Evolutionary conservation across 2,888 invertebrate genomes (phyloP).

Genomic region (Argynnis bischoffii): DNA sequence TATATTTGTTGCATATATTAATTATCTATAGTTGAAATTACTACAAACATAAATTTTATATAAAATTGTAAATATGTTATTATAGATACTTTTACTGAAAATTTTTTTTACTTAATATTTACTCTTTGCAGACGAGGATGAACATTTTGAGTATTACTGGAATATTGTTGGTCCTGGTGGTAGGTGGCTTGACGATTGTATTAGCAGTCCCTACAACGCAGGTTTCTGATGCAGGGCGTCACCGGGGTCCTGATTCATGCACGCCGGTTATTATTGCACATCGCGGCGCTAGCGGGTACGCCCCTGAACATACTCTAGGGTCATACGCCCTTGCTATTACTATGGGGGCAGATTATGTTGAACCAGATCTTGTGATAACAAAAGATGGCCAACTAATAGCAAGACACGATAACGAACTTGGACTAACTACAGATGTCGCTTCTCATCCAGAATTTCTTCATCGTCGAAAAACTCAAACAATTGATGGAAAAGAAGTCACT

Average conservation of each 20-base stretch:
- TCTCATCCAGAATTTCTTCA: conserved; percentile 61
- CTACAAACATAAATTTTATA: too few relatives aligned
- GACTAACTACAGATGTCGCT: conserved; percentile 64
- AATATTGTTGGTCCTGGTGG: conserved; percentile 29
- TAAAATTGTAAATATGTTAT: too few relatives aligned
- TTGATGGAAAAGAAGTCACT: conserved; percentile 57
- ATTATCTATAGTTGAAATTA: too few relatives aligned
- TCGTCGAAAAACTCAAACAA: conserved; percentile 59
- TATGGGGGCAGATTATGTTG: conserved; percentile 73
- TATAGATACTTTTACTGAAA: not conserved
- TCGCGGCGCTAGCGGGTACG: conserved; percentile 72
- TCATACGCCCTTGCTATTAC: conserved; percentile 71
- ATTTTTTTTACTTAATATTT: not conserved
- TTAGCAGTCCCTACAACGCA: conserved; percentile 36
- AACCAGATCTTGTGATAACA: conserved; percentile 74
- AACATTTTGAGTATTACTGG: conserved; percentile 32
- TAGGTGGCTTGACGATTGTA: conserved; percentile 30
- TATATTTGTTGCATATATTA: not conserved
- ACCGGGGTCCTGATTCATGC: conserved; percentile 55
- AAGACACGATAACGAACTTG: conserved; percentile 70
- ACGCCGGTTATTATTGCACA: conserved; percentile 67
- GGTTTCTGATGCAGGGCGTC: conserved; percentile 19
- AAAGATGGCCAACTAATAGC: conserved; percentile 68
- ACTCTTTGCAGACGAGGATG: conserved; percentile 33
- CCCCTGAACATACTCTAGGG: conserved; percentile 73